Conservation (phyloP, 2,888 invertebrate genomes). For the Diarsia rubi region DNA sequence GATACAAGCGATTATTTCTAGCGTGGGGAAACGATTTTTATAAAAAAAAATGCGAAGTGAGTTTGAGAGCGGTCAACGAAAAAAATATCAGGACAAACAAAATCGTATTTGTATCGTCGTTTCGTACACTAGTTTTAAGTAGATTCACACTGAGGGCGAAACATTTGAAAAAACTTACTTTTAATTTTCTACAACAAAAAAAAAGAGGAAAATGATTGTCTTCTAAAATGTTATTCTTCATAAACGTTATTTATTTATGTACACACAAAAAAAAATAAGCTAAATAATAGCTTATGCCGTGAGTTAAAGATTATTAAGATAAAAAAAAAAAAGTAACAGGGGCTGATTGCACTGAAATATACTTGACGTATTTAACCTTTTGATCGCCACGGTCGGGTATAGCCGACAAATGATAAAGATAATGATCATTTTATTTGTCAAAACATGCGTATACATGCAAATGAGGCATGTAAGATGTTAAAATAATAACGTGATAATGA, state of each 20-base stretch:
- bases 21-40: no score
- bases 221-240: background rate
- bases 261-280: no score
- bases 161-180: slow-evolving; percentile 8
- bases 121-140: slow-evolving; percentile 27
- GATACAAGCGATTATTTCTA: no score
- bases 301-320: background rate
- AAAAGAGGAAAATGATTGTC: no score
- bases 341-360: background rate
- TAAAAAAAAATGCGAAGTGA: no score
- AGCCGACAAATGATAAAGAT: no score
- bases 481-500: no score
- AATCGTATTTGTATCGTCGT: slow-evolving; percentile 10
- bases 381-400: no score
- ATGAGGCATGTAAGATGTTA: no score
- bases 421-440: no score
- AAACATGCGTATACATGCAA: no score
- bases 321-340: background rate
- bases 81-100: background rate
- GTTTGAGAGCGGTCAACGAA: background rate
- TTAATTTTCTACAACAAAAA: background rate
- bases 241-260: no score
- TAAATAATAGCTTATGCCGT: background rate
- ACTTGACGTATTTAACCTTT: background rate
- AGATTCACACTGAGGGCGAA: slow-evolving; percentile 24